Evolutionary conservation across 37 sponge, comb jelly and placozoan genomes (phyloP).

Genomic region (Cladorhizidae sp.): DNA sequence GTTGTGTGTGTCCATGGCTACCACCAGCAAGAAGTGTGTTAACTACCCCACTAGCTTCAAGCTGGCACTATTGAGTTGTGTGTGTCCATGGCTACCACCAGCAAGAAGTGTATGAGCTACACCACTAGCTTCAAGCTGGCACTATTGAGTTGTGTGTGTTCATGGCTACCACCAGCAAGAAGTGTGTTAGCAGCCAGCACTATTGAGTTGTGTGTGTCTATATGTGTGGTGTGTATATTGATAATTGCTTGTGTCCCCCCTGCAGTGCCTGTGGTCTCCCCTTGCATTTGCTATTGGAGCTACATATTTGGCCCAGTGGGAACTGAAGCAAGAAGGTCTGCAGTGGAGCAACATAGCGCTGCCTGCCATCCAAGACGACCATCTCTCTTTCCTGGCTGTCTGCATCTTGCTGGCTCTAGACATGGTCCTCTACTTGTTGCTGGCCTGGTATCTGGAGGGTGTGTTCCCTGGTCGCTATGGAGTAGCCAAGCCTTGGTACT

Average conservation of each 20-base stretch:
- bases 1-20: no score
- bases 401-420: constrained; percentile 78
- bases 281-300: constrained; percentile 73
- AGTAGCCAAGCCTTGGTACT: constrained; percentile 86
- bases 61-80: no score
- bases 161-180: no score
- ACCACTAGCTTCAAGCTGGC: no score
- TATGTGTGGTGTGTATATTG: no score
- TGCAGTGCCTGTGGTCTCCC: constrained; percentile 77
- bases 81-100: no score
- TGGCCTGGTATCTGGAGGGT: constrained; percentile 95
- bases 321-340: constrained; percentile 80
- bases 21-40: no score
- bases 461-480: constrained; percentile 89
- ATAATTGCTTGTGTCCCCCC: neutral
- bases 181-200: no score
- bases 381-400: constrained; percentile 62
- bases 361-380: constrained; percentile 66
- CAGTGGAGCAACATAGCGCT: constrained; percentile 87
- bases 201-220: no score
- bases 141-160: no score
- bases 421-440: constrained; percentile 70
- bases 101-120: no score
- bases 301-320: constrained; percentile 71
- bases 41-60: no score